These are phyloP conservation scores for Fulmarus glacialis DNA, from an alignment of 2,113 vertebrate species.

Conservation along the genomic window DNA sequence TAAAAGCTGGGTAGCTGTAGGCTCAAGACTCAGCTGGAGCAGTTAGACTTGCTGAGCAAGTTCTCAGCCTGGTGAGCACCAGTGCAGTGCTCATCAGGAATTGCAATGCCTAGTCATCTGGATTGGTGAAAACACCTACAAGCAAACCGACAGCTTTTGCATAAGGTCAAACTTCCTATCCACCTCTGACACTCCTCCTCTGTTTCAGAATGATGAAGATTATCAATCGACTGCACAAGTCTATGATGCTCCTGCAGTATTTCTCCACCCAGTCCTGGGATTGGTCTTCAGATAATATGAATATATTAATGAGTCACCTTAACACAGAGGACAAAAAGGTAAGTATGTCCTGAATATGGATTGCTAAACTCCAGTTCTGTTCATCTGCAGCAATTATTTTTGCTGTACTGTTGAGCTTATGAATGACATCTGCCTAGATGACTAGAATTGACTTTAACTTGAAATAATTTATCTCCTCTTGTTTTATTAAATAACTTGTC, in stretches of 20 bases:
- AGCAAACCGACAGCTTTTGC: background rate
- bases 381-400: background rate
- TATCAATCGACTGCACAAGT: slow-evolving; percentile 88
- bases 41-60: background rate
- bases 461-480: background rate
- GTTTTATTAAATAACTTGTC: background rate
- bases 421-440: background rate
- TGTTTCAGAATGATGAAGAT: slow-evolving; percentile 89
- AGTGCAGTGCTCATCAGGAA: background rate
- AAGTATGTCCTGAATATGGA: background rate
- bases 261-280: slow-evolving; percentile 92
- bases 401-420: background rate
- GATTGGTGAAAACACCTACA: background rate
- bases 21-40: background rate
- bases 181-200: background rate
- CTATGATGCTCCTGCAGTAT: slow-evolving; percentile 87
- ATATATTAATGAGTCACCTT: slow-evolving; percentile 88
- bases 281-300: slow-evolving; percentile 92
- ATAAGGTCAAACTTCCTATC: background rate
- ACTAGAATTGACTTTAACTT: background rate
- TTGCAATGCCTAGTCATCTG: background rate
- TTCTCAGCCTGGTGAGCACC: background rate
- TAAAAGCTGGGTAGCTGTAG: background rate
- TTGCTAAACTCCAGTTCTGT: background rate
- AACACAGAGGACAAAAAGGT: slow-evolving; percentile 91